Evolutionary conservation across 2,888 invertebrate genomes (phyloP), one percentile per base, ranked within the genome.

Genomic region (Macrophya annulata): DNA sequence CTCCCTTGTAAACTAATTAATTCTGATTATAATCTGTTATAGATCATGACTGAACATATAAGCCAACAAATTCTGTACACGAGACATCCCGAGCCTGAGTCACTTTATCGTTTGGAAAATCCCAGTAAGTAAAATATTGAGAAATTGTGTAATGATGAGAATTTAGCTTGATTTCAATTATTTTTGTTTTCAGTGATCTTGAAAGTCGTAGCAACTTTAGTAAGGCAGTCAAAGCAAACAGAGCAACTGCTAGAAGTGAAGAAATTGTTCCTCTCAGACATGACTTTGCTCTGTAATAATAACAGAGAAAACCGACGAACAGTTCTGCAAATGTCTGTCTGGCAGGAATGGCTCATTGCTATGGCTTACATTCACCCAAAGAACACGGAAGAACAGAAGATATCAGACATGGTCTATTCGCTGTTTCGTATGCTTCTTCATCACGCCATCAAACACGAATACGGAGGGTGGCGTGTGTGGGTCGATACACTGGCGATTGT

Each of bases 381-480:
- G 93, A 98, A 97, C 90, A 96, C 97, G 0, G 99, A 99, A 91
- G 99, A 99, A 92, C 98, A 99, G 93, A 98, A 99, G 94, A 97
- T 99, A 84, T 98, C 99, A 0, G 99, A 99, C 92, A 98, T 99
- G 98, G 99, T 99, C 62, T 99, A 99, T 94, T 98, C 99, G 0
- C 94, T 99, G 89, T 99, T 99, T 94, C 96, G 99, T 21, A 99
- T 99, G 98, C 94, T 99, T 86, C 94, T 99, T 72, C 99, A 99
- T 93, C 99, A 99, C 94, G 99, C 99, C 65, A 99, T 99, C 89
- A 99, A 99, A 93, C 98, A 98, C 91, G 99, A 99, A 94, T 99
- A 99, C 92, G 99, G 99, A 6, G 99, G 99, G 21, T 99, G 99
- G 99, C 95, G 99, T 86, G 99, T 99, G 25, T 99, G 99, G 99